Percentiles rank a stretch among this genome's conserved stretches.
Evolutionary conservation across 1,140 invertebrate genomes (phyloP).

Genomic region (Frieseomelitta varia): DNA sequence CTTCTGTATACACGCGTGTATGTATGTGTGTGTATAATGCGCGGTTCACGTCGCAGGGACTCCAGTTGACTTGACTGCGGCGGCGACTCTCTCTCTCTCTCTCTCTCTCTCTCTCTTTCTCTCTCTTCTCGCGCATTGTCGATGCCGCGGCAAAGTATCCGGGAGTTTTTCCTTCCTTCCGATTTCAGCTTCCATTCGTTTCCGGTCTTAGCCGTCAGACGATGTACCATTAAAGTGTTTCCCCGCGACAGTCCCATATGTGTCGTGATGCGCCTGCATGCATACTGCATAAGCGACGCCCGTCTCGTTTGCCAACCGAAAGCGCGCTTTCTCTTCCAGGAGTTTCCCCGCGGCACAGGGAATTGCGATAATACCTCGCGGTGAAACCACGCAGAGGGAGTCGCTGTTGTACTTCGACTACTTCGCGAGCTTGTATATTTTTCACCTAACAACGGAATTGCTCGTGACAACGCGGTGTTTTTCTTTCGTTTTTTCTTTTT

Average conservation of each 20-base stretch:
- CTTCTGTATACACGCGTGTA: too few species aligned
- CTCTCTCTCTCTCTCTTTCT: background rate
- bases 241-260: conserved; percentile 19
- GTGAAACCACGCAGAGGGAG: background rate
- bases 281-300: conserved; percentile 47
- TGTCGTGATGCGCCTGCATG: conserved; percentile 38
- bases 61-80: conserved; percentile 30
- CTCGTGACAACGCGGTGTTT: background rate
- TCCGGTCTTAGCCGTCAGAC: conserved; percentile 35
- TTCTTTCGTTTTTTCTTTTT: too few species aligned
- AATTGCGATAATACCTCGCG: conserved; percentile 39
- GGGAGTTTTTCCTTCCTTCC: conserved; percentile 45
- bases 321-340: conserved; percentile 28
- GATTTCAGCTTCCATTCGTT: conserved; percentile 35
- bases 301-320: background rate
- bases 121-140: conserved; percentile 31
- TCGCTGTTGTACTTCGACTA: conserved; percentile 28
- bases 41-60: too few species aligned
- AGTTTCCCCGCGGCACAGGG: conserved; percentile 1
- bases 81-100: background rate
- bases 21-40: background rate
- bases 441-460: background rate
- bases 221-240: conserved; percentile 59
- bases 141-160: conserved; percentile 47
- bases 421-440: background rate